Base-by-base conservation (phyloP, 1,140 invertebrate species). In the Probaryconus sp. region DNA sequence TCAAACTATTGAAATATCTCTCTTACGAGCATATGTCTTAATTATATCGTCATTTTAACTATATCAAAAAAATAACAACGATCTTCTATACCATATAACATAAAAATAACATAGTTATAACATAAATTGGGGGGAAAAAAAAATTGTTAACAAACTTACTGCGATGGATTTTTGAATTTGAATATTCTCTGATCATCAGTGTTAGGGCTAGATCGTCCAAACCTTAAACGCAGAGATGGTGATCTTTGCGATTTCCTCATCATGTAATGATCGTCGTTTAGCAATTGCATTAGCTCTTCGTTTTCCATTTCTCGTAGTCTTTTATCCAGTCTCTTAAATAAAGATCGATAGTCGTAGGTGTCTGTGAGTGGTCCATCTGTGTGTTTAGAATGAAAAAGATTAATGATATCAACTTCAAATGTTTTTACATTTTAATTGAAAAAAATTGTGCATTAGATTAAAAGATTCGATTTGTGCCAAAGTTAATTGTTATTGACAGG, bases 181-280 rank as follows among this genome's bases (percentile, higher is more conserved):
- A 45, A 58, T 40, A 72, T 21, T 60, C 60, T 17, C 10, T 58
- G 45, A 28, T 60, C 30, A 35, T 72, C 69, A 2, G 47, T 47
- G 21, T 48, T 61, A 3, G 70, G 55, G 37, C 56, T 56, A 5
- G 56, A 68, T 20, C 71, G 37, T 45, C 71, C 71, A 11, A 74
- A 74, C 24, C 71, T 74, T 43, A 74, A 47, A 26, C 71, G 63
- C 6, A 68, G 55, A 28, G 71, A 74, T 0, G 71, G 71, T n/a
- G 71, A 74, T 40, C 71, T 50, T 33, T 74, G 71, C 10, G 71
- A 74, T 35, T 74, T 74, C 16, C 71, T 20, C 26, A 61, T 64
- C 71, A 74, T 74, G n/a, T 50, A 68, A 17, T 74, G 63, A n/a
- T 69, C 63, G n/a, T 74, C 58, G 13, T 33, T 30, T 0, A 58